Percentiles rank a stretch among this genome's conserved stretches.
Evolutionary conservation across 35 echinoderm and acorn worm genomes (phyloP).

Genomic region (Anneissia japonica): DNA sequence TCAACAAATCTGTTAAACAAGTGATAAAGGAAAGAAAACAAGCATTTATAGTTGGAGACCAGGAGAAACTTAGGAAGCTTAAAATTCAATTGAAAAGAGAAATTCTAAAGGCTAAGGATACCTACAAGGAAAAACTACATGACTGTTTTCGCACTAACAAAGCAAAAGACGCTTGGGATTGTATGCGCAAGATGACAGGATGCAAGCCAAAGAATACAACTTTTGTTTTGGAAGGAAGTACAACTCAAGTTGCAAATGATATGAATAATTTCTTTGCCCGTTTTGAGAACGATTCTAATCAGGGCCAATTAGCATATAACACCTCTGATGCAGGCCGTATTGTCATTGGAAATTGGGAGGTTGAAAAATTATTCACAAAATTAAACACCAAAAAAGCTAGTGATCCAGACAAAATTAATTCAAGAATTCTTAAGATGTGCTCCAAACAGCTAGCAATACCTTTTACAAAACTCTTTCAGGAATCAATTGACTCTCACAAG

Average conservation of each 20-base stretch:
- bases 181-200: background rate
- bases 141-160: too few relatives aligned
- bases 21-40: background rate
- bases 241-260: too few relatives aligned
- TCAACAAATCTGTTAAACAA: too few relatives aligned
- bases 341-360: too few relatives aligned
- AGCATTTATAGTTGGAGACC: background rate
- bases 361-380: background rate
- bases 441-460: background rate
- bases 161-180: background rate
- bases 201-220: background rate
- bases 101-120: background rate
- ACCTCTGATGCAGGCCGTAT: too few relatives aligned
- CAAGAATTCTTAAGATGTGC: background rate
- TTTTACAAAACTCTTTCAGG: constrained; percentile 10
- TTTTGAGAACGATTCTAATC: too few relatives aligned
- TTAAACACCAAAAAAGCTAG: constrained; percentile 14
- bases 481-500: background rate
- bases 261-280: background rate
- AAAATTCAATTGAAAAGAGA: background rate
- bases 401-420: constrained; percentile 13
- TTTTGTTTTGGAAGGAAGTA: too few relatives aligned
- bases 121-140: too few relatives aligned
- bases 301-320: too few relatives aligned
- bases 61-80: background rate